Evolutionary conservation across 2,888 invertebrate species (phyloP), one percentile per base, ranked within the genome.

Genomic region (Dexiosoma caninum): DNA sequence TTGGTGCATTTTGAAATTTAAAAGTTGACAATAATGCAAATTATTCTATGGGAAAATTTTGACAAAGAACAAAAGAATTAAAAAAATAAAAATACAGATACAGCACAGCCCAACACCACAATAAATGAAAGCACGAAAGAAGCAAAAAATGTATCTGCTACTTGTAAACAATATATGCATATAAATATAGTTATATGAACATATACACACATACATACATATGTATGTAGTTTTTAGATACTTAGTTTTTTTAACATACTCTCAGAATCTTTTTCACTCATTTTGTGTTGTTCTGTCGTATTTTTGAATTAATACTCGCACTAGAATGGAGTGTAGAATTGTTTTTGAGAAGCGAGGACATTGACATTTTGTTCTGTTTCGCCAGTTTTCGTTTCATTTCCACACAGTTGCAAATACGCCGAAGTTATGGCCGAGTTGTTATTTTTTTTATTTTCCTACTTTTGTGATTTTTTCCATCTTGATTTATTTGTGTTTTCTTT

Each of bases 291-390:
- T 60, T 37, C 51, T 67, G 55, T 64, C 40, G 42, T 35, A 60
- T 74, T 72, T 19, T 66, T 59, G 30, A 30, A 40, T 49, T 67
- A 40, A 21, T 59, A 27, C 66, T 75, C 66, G 59, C 59, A 59
- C 59, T 51, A 66, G 44, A 62, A 37, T 37, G 42, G 30, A 59
- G 16, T 32, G 30, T 49, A 69, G 59, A 76, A 79, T 60, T 77
- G 78, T 74, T 74, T 74, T 67, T 69, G 67, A 85, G 59, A 46
- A 75, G 70, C 59, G 87, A 88, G 88, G 88, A 87, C 88, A 88
- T 88, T 88, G 88, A 88, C 88, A 88, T 88, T 88, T 88, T 87
- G 85, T 87, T 86, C 85, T 85, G 86, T 87, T 88, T 88, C 87
- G 86, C 85, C 86, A 64, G 84, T 86, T 86, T 88, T 88, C 86